Evolutionary conservation across 2,888 invertebrate genomes (phyloP).

Genomic region (Erpobdella octoculata): DNA sequence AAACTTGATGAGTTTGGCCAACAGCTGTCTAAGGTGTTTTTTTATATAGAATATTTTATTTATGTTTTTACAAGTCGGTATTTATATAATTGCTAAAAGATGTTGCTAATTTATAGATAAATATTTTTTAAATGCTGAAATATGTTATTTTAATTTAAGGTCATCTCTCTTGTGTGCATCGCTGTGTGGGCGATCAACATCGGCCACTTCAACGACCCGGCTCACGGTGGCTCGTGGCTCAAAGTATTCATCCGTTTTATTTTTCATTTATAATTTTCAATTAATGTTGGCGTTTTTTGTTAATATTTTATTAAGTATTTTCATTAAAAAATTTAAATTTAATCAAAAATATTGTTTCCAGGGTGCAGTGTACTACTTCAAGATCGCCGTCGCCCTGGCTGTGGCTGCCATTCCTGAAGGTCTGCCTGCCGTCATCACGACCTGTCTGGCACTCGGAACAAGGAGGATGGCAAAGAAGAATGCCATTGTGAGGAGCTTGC

Average conservation of each 20-base stretch:
- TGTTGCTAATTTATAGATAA: too few species aligned
- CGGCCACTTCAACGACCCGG: constrained; percentile 99
- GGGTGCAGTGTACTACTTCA: constrained; percentile 99
- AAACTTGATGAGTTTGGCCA: constrained; percentile 99
- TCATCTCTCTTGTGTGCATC: constrained; percentile 97
- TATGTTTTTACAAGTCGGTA: not conserved
- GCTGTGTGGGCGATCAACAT: constrained; percentile 99
- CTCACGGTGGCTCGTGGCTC: constrained; percentile 99
- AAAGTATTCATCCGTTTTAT: constrained; percentile 57
- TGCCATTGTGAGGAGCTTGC: constrained; percentile 84
- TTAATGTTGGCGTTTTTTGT: not conserved
- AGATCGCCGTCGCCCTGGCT: constrained; percentile 97
- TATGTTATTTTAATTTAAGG: constrained; percentile 54
- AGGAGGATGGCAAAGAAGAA: constrained; percentile 99
- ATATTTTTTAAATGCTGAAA: too few species aligned
- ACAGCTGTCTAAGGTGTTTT: constrained; percentile 77
- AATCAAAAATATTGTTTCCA: too few species aligned
- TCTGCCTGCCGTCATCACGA: constrained; percentile 96
- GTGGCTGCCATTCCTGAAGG: constrained; percentile 99
- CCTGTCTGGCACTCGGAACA: constrained; percentile 81
- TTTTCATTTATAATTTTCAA: not conserved
- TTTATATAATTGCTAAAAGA: not conserved
- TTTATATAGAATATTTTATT: not conserved
- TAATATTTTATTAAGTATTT: not conserved
- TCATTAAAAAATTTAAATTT: not conserved